Percentiles rank a stretch among this genome's conserved stretches.
These are phyloP conservation scores for Ficedula albicollis DNA, from an alignment of 2,797 vertebrate species.

Conservation along the genomic window DNA sequence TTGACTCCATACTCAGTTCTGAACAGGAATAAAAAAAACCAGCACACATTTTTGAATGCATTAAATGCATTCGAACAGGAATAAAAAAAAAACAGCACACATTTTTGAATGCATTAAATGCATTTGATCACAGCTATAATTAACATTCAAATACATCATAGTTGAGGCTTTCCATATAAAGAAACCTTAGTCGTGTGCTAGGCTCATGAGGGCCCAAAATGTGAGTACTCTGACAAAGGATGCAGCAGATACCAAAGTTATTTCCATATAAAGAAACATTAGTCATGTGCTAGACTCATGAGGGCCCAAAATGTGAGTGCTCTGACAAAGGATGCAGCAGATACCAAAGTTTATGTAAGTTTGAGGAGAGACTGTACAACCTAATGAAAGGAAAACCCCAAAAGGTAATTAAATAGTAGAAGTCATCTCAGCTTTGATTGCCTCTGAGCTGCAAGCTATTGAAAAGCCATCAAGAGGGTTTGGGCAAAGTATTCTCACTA, in stretches of 20 bases:
- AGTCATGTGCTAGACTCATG: neutral
- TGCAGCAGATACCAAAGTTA: too few species aligned
- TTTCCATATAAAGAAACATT: constrained; percentile 33
- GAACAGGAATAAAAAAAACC: neutral
- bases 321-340: neutral
- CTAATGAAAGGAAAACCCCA: neutral
- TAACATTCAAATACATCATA: neutral
- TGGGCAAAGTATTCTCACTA: neutral
- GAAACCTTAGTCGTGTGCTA: too few species aligned
- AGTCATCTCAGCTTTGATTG: neutral
- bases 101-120: too few species aligned
- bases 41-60: neutral
- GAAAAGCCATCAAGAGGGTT: neutral
- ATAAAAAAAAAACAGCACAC: too few species aligned
- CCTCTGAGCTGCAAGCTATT: neutral
- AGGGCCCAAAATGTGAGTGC: neutral
- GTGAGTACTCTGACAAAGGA: too few species aligned
- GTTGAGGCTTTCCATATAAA: too few species aligned
- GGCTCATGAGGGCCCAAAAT: too few species aligned
- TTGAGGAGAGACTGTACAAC: neutral
- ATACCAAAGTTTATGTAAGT: neutral
- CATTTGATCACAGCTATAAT: neutral
- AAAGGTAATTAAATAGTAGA: neutral
- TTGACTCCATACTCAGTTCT: constrained; percentile 14
- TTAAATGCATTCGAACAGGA: too few species aligned